A percentile compares a stretch with the other conserved stretches of the same genome.
Conservation (phyloP, 2,888 invertebrate genomes). For the Tenthredo livida region DNA sequence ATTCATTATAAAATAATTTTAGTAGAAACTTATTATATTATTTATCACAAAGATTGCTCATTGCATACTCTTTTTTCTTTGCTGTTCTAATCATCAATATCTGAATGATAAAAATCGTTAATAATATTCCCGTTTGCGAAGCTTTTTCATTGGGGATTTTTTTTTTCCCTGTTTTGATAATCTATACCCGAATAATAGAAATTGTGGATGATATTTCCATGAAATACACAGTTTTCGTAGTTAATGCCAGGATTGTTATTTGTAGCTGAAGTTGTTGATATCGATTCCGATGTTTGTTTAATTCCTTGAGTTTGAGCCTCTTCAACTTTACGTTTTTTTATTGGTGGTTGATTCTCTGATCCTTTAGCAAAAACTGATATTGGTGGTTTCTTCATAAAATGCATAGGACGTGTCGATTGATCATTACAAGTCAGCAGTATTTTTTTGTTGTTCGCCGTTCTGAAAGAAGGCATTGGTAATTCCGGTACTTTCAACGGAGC, state of each 20-base stretch:
- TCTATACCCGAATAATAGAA: constrained; percentile 45
- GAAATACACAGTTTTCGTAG: constrained; percentile 55
- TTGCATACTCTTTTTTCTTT: constrained; percentile 35
- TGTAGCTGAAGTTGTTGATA: constrained; percentile 48
- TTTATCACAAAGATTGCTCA: constrained; percentile 46
- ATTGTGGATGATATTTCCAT: constrained; percentile 55
- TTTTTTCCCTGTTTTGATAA: constrained; percentile 37
- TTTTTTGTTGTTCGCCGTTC: constrained; percentile 47
- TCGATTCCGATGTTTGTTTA: constrained; percentile 49
- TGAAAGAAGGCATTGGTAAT: constrained; percentile 39
- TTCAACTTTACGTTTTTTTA: constrained; percentile 46
- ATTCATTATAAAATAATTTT: neutral
- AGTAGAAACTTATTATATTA: neutral
- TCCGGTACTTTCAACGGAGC: constrained; percentile 26
- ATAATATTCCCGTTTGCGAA: constrained; percentile 52
- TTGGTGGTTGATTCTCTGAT: constrained; percentile 53
- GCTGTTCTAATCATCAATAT: constrained; percentile 38
- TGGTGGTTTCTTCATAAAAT: constrained; percentile 51
- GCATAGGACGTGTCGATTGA: constrained; percentile 46
- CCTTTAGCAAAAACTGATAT: constrained; percentile 52
- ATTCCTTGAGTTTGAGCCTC: constrained; percentile 33
- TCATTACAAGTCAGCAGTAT: constrained; percentile 43
- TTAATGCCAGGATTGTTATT: constrained; percentile 48
- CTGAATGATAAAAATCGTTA: constrained; percentile 1
- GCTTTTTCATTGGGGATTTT: constrained; percentile 38